Evolutionary conservation across 2,888 invertebrate genomes (phyloP), one percentile per base, ranked within the genome.

Genomic region (Leptinotarsa haldemani): DNA sequence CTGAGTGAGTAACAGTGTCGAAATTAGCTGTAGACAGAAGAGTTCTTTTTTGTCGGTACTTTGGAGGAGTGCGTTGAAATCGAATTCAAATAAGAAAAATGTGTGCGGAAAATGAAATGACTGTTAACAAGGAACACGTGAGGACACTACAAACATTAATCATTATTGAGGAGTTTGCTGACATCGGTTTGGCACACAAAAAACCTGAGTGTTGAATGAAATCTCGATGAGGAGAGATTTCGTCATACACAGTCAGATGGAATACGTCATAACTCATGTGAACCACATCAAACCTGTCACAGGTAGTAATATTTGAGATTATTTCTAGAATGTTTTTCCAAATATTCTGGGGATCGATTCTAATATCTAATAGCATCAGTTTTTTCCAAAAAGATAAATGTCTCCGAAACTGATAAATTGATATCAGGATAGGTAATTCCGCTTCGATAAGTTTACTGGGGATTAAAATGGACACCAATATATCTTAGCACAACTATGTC

Each of bases 41-140:
- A 61, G 22, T 22, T 56, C 30, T 61, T 61, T 61, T 58, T 61
- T 61, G 30, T 61, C 40, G 61, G 25, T 20, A 30, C 40, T 61
- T 61, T 61, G 61, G 61, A 40, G 61, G 61, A 40, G 18, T 61
- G 61, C 40, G 30, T 30, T 25, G 20, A 61, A 61, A 61, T 61
- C 40, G 40, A 61, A n/a, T 61, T 61, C 18, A 61, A 61, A 5
- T n/a, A n/a, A 30, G 40, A 61, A 40, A 61, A 40, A 61, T 40
- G 30, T 56, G 30, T 61, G 61, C 18, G n/a, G 16, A 61, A 61
- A 40, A 40, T 61, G 4, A n/a, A 61, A 61, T 40, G 61, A 30
- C 61, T 61, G 61, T 61, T 61, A 61, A 61, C 61, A 61, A 61
- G 61, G 30, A 61, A n/a, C 61, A 61, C 30, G 61, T 61, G 61